Evolutionary conservation across 2,113 vertebrate species (phyloP), one percentile per base, ranked within the genome.

Genomic region (Scopus umbretta): DNA sequence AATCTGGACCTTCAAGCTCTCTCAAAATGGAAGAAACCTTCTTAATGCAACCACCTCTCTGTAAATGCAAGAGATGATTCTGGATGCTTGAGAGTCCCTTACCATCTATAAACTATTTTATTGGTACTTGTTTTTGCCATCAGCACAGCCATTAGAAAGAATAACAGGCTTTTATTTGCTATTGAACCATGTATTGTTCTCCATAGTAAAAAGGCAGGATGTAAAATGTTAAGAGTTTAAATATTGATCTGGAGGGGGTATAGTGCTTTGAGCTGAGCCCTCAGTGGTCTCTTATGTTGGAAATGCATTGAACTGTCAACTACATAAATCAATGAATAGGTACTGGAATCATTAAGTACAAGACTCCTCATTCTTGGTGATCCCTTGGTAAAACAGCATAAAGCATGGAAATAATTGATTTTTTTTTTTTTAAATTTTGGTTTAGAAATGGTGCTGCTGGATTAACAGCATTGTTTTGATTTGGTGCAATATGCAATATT

Each of bases 161-260:
- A 47, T 75, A 93, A 75, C 47, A 58, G 61, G 50, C 76, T 81
- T 91, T 71, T 84, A 72, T 91, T 95, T 4, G 3, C 40, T 73
- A 73, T 87, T 0, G 2, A 92, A 68, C 53, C 27, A 10, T 55
- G 42, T 38, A 80, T 94, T 92, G 76, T 91, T 96, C 70, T 90
- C 70, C 62, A 25, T 70, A 40, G 65, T 91, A 68, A 87, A 94
- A 96, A 91, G 42, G 63, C 58, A 88, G 36, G 38, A 68, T 85
- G 75, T 90, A 95, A 94, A 96, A 91, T 47, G 59, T 63, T 73
- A 92, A 89, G 70, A 80, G 91, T 89, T 91, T 84, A 63, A 76
- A 25, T 97, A 94, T 92, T 89, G 95, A 95, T 95, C 73, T 65
- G 74, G 36, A 59, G 53, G 25, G 30, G 23, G 32, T 78, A 29